phyloP scores from a whole-genome alignment of 2,797 vertebrate species.

The Lacerta viridis region DNA sequence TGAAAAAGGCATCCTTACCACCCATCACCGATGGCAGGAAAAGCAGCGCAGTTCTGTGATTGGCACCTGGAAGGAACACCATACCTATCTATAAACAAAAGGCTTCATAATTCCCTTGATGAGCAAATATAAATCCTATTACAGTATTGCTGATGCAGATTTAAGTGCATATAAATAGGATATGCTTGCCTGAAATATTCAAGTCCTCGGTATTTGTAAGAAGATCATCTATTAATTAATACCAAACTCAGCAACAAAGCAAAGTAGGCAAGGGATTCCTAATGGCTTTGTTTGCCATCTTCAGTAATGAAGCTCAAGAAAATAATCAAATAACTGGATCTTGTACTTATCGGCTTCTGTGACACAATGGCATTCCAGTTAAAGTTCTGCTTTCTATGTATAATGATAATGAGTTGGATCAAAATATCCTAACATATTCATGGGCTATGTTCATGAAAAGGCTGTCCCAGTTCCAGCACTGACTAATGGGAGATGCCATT shows the following conservation, averaged over 20 bases:
- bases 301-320: constrained; percentile 22
- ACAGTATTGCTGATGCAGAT: constrained; percentile 7
- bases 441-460: not conserved
- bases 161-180: not conserved
- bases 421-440: not conserved
- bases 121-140: not conserved
- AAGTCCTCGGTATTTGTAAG: not conserved
- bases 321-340: constrained; percentile 21
- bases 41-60: not conserved
- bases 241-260: constrained; percentile 29
- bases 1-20: too few species aligned
- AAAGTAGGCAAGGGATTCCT: not conserved
- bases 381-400: constrained; percentile 48
- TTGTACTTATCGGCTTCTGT: constrained; percentile 15
- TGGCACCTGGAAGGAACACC: not conserved
- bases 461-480: not conserved
- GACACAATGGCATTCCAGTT: constrained; percentile 34
- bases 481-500: not conserved
- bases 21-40: too few species aligned
- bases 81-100: constrained; percentile 1
- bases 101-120: not conserved
- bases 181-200: constrained; percentile 19
- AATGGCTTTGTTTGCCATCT: constrained; percentile 23
- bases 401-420: constrained; percentile 11
- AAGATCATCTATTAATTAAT: constrained; percentile 42